Conservation (phyloP, 37 sponge, comb jelly and placozoan genomes). For the Diacarnus erythraeanus region DNA sequence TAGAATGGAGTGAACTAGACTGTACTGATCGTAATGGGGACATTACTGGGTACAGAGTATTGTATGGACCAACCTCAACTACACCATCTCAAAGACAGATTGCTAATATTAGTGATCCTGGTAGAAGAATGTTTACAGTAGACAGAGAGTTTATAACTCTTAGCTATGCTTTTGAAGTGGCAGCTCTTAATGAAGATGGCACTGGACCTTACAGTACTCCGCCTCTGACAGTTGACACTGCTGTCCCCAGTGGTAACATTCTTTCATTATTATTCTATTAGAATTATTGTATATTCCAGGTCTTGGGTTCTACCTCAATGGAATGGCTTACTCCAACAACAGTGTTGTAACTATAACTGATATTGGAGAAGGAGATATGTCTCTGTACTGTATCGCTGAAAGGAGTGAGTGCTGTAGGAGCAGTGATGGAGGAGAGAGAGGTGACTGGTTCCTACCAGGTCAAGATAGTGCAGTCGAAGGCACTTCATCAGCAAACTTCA, state of each 20-base stretch:
- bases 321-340: conserved; percentile 5
- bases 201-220: conserved; percentile 15
- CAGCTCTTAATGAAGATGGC: conserved; percentile 8
- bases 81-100: neutral
- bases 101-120: neutral
- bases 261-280: no score
- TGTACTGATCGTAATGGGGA: conserved; percentile 36
- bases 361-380: neutral
- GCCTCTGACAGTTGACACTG: no score
- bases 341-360: conserved; percentile 13
- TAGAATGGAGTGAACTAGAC: conserved; percentile 26
- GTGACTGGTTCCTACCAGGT: no score
- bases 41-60: conserved; percentile 28
- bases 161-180: conserved; percentile 22
- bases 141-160: neutral
- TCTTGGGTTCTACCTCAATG: neutral
- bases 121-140: neutral
- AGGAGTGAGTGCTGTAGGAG: neutral
- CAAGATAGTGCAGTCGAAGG: neutral
- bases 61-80: neutral
- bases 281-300: neutral
- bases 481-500: neutral
- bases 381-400: conserved; percentile 10
- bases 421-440: no score
- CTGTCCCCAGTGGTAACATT: neutral